These are phyloP conservation scores for Neofelis nebulosa DNA, from an alignment of 2,113 vertebrate species.

Conservation along the genomic window DNA sequence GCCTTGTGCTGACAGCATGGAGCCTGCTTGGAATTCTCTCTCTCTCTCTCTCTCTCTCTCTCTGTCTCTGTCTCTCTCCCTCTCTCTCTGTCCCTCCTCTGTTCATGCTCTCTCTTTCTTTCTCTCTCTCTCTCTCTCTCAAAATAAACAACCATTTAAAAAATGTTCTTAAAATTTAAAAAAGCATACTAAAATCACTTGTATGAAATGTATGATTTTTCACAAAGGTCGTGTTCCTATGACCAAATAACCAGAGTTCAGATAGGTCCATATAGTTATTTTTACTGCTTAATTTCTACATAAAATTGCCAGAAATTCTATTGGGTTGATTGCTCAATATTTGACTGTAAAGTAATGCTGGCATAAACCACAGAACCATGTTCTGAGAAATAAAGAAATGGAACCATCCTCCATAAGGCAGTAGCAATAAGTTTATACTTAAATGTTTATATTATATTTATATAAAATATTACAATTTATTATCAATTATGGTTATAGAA, in stretches of 20 bases:
- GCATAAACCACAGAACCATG: background rate
- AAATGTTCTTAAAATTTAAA: background rate
- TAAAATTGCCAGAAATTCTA: background rate
- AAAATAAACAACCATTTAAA: too few species aligned
- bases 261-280: background rate
- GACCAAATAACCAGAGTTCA: slow-evolving; percentile 10
- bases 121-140: too few species aligned
- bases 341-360: background rate
- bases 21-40: too few species aligned
- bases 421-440: background rate
- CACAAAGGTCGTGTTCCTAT: background rate
- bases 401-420: background rate
- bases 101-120: too few species aligned
- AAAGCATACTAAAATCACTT: background rate
- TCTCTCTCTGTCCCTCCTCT: too few species aligned
- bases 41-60: too few species aligned
- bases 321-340: background rate
- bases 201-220: background rate
- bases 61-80: too few species aligned
- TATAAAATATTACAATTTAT: background rate
- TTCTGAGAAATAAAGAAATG: slow-evolving; percentile 1
- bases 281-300: background rate
- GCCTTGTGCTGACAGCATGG: too few species aligned
- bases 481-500: background rate
- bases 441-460: background rate